Percentiles rank a stretch among this genome's conserved stretches.
Conservation (phyloP, 2,888 invertebrate species). For the Deilephila elpenor region DNA sequence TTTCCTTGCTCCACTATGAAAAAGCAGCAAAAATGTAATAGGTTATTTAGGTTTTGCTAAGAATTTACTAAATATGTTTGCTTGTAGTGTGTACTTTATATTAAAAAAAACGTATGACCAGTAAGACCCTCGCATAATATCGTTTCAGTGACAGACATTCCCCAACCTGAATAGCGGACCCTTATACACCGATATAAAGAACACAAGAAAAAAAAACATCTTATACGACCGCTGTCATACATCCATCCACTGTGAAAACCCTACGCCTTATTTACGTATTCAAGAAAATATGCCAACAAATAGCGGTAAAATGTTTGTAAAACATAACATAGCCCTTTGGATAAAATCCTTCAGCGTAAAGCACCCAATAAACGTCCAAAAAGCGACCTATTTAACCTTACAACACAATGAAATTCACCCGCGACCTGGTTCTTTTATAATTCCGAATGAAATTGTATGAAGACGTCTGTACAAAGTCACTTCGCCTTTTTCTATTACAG, state of each 20-base stretch:
- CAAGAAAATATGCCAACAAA: not conserved
- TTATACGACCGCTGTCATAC: conserved; percentile 12
- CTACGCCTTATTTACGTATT: conserved; percentile 9
- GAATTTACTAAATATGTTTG: not conserved
- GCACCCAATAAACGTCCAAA: conserved; percentile 39
- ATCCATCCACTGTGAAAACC: not conserved
- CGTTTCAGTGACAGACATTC: not conserved
- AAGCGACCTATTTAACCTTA: conserved; percentile 39
- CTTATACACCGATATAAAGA: not conserved
- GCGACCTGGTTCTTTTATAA: conserved; percentile 38
- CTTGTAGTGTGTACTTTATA: no score
- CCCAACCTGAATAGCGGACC: not conserved
- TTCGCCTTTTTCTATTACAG: conserved; percentile 48
- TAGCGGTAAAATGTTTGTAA: conserved; percentile 2
- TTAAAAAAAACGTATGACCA: not conserved
- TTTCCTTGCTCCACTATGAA: no score
- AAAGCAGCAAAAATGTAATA: no score
- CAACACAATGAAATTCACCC: conserved; percentile 40
- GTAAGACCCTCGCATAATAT: not conserved
- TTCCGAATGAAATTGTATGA: conserved; percentile 43
- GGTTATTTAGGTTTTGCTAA: not conserved
- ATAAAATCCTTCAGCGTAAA: conserved; percentile 35
- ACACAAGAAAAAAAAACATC: not conserved
- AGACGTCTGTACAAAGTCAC: conserved; percentile 39
- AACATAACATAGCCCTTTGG: conserved; percentile 6